Percentiles rank a stretch among this genome's conserved stretches.
Evolutionary conservation across 1,140 invertebrate species (phyloP).

Genomic region (Aphidius ervi): DNA sequence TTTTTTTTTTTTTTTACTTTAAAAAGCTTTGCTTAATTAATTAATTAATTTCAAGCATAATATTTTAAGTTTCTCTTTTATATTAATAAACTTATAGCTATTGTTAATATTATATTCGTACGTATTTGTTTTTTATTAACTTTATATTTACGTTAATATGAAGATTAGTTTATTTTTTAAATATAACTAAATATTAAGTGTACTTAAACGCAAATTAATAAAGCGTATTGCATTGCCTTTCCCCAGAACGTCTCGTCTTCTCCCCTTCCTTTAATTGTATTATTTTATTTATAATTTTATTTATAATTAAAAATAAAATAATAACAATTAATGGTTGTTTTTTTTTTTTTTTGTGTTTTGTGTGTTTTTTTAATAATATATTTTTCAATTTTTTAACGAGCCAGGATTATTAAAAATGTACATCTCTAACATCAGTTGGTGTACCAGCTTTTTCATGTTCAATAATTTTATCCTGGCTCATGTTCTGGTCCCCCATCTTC

Average conservation of each 20-base stretch:
- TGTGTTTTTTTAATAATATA: too few relatives aligned
- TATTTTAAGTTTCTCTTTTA: not conserved
- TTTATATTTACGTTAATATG: too few relatives aligned
- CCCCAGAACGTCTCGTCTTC: slow-evolving; percentile 43
- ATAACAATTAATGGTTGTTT: too few relatives aligned
- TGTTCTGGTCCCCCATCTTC: slow-evolving; percentile 46
- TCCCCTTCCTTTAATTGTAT: slow-evolving; percentile 12
- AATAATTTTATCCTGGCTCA: slow-evolving; percentile 55
- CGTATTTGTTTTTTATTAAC: slow-evolving; percentile 14
- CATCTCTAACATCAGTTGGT: slow-evolving; percentile 74
- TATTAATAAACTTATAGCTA: slow-evolving; percentile 19
- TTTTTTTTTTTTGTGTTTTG: too few relatives aligned
- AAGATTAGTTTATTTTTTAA: not conserved
- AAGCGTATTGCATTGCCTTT: slow-evolving; percentile 56
- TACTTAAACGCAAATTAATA: slow-evolving; percentile 44
- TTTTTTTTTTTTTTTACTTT: slow-evolving; percentile 27
- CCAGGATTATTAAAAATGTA: slow-evolving; percentile 58
- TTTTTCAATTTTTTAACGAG: slow-evolving; percentile 15
- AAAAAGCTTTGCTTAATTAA: too few relatives aligned
- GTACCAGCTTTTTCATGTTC: slow-evolving; percentile 69
- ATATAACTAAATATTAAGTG: slow-evolving; percentile 40
- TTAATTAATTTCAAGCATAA: too few relatives aligned
- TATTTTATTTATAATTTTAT: not conserved
- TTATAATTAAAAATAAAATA: not conserved
- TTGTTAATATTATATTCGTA: slow-evolving; percentile 29